A percentile compares a stretch with the other conserved stretches of the same genome.
Conservation (phyloP, 2,888 invertebrate species). For the Eueremaeus valkanovi region DNA sequence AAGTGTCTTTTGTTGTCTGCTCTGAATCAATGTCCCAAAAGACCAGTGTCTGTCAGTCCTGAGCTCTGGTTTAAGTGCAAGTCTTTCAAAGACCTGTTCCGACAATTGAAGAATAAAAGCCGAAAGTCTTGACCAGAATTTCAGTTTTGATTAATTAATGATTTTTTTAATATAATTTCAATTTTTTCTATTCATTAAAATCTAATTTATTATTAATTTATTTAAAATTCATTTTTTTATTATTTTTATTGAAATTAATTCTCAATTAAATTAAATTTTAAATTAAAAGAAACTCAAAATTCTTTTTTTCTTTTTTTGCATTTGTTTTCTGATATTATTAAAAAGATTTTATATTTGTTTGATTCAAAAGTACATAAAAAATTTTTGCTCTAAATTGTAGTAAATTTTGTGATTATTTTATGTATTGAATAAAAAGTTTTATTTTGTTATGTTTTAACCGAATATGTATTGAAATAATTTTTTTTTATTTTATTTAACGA, state of each 20-base stretch:
- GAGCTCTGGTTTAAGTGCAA: not conserved
- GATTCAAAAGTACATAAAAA: no score
- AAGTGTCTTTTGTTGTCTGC: conserved; percentile 44
- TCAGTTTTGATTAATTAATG: not conserved
- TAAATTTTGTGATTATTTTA: no score
- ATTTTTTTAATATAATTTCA: not conserved
- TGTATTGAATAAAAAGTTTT: no score
- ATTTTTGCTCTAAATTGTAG: no score
- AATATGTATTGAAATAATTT: conserved; percentile 16
- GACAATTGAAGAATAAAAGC: not conserved
- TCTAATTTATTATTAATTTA: not conserved
- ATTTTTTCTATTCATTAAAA: no score
- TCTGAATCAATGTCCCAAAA: not conserved
- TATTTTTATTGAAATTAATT: not conserved
- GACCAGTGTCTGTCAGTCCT: not conserved
- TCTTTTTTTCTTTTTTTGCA: conserved; percentile 27
- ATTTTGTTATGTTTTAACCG: no score
- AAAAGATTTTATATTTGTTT: no score
- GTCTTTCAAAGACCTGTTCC: not conserved
- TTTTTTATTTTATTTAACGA: conserved; percentile 33
- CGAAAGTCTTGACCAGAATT: not conserved
- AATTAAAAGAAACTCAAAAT: not conserved
- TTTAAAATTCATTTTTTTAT: not conserved
- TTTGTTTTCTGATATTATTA: no score
- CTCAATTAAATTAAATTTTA: not conserved